Conservation (phyloP, 2,113 vertebrate species). For the Rallus limicola region DNA sequence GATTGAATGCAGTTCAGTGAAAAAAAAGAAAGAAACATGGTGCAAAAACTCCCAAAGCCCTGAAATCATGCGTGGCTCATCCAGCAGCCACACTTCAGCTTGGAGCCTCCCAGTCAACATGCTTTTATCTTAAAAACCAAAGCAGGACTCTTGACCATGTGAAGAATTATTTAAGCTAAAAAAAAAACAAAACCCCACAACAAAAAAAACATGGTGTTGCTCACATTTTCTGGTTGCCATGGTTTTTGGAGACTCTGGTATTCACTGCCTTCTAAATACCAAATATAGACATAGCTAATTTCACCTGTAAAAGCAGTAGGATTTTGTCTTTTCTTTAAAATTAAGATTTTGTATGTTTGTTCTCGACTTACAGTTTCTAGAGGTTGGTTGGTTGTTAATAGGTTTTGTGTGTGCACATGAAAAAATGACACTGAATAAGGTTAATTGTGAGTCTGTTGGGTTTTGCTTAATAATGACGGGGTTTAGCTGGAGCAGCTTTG, state of each 20-base stretch:
- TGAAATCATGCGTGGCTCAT: background rate
- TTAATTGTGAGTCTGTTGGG: background rate
- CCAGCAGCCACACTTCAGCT: background rate
- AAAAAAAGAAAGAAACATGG: background rate
- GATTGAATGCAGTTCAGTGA: background rate
- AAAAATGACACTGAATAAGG: background rate
- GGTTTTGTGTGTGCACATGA: background rate
- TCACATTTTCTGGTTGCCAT: conserved; percentile 35
- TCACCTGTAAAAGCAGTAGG: background rate
- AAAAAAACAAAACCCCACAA: background rate
- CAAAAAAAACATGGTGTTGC: background rate
- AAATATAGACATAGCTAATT: background rate
- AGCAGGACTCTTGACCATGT: background rate
- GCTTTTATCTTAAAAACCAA: background rate
- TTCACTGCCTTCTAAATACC: background rate
- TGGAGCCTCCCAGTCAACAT: background rate
- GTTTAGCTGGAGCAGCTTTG: background rate
- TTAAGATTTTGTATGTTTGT: background rate
- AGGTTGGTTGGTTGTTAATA: background rate
- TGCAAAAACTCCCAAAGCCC: background rate
- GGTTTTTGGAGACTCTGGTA: background rate
- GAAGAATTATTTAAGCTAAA: background rate
- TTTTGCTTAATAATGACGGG: background rate
- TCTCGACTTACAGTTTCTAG: background rate
- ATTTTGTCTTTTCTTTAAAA: background rate